Base-by-base conservation (phyloP, 2,797 vertebrate species). In the Sus cebifrons region DNA sequence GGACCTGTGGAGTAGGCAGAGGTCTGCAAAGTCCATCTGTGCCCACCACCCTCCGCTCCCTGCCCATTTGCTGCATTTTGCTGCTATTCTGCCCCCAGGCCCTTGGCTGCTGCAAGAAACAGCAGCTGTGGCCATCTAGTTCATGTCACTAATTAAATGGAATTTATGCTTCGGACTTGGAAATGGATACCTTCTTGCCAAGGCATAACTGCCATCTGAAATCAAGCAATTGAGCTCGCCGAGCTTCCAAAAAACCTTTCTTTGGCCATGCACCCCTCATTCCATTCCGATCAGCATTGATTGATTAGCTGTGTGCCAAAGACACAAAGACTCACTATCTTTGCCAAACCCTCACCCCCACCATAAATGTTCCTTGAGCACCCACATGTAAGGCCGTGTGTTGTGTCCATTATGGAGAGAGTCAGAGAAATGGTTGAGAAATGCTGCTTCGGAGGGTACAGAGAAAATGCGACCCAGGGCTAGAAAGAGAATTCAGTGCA, bases 111-210 rank as follows among this genome's bases (percentile, higher is more conserved):
- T 64, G 65, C 74, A 92, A 95, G 94, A 79, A 95, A 89, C 70
- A 97, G 96, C 97, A 97, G 95, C 97, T 97, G 97, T 93, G 95
- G 89, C 89, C 92, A 88, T 97, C 95, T 89, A 96, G 97, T 96
- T 95, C 94, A 86, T 94, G 95, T 95, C 95, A 94, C 94, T 96
- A 98, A 98, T 97, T 97, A 98, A 97, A 97, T 92, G 84, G 90
- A 97, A 97, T 98, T 98, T 97, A 97, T 96, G 88, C 78, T 96
- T 97, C 73, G 73, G 67, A 96, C 96, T 96, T 96, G 89, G 92
- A 97, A 96, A 95, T 75, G 95, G 75, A 77, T 54, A 36, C 73
- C 40, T 95, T 91, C 86, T 95, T 97, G 97, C 96, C 98, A 97
- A 97, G 62, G 74, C 67, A 90, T 60, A 79, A 91, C n/a, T 75